A percentile compares a stretch with the other conserved stretches of the same genome.
Conservation (phyloP, 2,888 invertebrate species). For the Drosophila meridionalis region DNA sequence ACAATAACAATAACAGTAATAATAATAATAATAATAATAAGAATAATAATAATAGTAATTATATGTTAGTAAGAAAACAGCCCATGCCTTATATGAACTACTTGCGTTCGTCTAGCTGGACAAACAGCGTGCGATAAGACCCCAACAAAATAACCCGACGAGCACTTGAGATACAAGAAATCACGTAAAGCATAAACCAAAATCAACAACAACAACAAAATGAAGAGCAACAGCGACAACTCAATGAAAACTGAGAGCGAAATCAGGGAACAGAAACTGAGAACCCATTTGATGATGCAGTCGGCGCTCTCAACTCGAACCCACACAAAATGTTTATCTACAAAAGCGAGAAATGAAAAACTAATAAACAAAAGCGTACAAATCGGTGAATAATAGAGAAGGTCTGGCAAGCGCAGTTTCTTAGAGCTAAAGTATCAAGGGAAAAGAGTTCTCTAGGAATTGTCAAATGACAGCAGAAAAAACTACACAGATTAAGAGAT, state of each 20-base stretch:
- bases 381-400: not conserved
- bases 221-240: not conserved
- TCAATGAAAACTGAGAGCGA: conserved; percentile 31
- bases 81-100: conserved; percentile 44
- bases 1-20: conserved; percentile 19
- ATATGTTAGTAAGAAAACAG: conserved; percentile 40
- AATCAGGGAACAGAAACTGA: conserved; percentile 31
- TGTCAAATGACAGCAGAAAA: not conserved
- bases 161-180: conserved; percentile 78
- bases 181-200: conserved; percentile 61
- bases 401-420: too few relatives aligned
- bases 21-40: conserved; percentile 32
- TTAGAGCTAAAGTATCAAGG: not conserved
- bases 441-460: not conserved
- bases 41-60: conserved; percentile 25
- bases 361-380: not conserved
- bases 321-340: conserved; percentile 68
- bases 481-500: too few relatives aligned
- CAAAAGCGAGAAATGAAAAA: conserved; percentile 23
- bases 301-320: conserved; percentile 33
- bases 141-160: conserved; percentile 38
- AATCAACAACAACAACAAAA: conserved; percentile 15
- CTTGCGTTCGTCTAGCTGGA: conserved; percentile 69
- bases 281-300: conserved; percentile 56
- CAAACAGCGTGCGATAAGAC: conserved; percentile 75